Evolutionary conservation across 2,797 vertebrate species (phyloP).

Genomic region (Gadopsis marmoratus): DNA sequence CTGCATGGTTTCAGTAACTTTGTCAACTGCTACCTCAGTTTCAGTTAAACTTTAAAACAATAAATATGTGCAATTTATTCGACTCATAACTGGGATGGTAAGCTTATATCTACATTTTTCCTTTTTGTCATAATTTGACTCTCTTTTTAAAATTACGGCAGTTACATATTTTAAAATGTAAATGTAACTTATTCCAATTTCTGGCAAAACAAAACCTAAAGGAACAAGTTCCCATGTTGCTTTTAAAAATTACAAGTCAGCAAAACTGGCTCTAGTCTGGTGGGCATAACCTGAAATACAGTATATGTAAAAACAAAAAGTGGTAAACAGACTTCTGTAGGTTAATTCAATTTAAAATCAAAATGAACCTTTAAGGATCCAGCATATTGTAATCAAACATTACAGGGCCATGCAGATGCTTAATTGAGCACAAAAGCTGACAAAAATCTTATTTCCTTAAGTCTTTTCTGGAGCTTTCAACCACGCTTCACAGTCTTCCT

Average conservation of each 20-base stretch:
- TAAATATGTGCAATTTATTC: not conserved
- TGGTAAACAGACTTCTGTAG: not conserved
- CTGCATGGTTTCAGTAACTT: not conserved
- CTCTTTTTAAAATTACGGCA: not conserved
- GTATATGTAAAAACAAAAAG: not conserved
- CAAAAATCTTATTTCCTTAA: not conserved
- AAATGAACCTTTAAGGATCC: not conserved
- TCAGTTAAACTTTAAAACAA: not conserved
- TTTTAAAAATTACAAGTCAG: not conserved
- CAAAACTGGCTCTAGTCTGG: not conserved
- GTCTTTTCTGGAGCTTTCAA: not conserved
- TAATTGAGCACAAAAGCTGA: not conserved
- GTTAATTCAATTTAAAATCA: not conserved
- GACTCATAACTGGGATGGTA: not conserved
- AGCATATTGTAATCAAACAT: not conserved
- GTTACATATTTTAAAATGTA: not conserved
- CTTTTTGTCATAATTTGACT: not conserved
- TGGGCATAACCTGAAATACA: not conserved
- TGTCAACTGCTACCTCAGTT: not conserved
- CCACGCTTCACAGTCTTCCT: not conserved
- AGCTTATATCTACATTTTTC: not conserved
- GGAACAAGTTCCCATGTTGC: not conserved
- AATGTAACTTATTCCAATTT: not conserved
- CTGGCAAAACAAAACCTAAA: not conserved
- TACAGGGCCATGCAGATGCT: not conserved